Evolutionary conservation across 64 coral and sea anemone species (phyloP).

Genomic region (Porites lutea): DNA sequence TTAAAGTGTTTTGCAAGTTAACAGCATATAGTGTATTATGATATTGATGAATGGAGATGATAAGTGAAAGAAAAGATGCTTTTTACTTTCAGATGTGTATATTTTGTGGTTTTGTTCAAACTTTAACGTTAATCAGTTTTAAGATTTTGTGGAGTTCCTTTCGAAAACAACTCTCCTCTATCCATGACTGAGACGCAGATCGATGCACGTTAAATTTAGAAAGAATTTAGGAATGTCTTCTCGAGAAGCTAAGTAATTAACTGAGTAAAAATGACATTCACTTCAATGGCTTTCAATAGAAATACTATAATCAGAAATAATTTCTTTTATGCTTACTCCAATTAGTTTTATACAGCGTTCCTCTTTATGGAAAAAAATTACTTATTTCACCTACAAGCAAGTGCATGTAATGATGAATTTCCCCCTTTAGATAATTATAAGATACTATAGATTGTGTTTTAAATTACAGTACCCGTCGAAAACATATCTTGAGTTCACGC

Average conservation of each 20-base stretch:
- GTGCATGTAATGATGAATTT: background rate
- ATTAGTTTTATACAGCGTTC: background rate
- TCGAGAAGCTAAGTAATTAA: background rate
- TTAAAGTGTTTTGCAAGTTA: constrained; percentile 34
- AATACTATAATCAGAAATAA: constrained; percentile 28
- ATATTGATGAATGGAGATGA: constrained; percentile 35
- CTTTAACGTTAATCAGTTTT: constrained; percentile 10
- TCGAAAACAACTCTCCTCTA: background rate
- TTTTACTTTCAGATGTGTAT: constrained; percentile 21
- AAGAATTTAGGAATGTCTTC: background rate
- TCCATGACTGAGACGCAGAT: background rate
- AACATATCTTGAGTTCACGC: background rate
- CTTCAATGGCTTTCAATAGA: constrained; percentile 22
- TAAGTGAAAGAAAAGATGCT: constrained; percentile 50
- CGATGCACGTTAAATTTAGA: background rate
- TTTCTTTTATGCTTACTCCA: constrained; percentile 21
- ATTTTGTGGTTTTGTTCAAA: constrained; percentile 14
- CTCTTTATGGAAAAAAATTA: background rate
- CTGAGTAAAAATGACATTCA: background rate
- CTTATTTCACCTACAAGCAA: background rate
- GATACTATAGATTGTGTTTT: background rate
- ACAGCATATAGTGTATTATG: background rate
- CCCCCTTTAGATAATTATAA: background rate
- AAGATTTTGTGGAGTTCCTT: background rate
- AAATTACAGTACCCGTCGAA: background rate